Evolutionary conservation across 1,140 invertebrate species (phyloP).

Genomic region (Aphidius gifuensis): DNA sequence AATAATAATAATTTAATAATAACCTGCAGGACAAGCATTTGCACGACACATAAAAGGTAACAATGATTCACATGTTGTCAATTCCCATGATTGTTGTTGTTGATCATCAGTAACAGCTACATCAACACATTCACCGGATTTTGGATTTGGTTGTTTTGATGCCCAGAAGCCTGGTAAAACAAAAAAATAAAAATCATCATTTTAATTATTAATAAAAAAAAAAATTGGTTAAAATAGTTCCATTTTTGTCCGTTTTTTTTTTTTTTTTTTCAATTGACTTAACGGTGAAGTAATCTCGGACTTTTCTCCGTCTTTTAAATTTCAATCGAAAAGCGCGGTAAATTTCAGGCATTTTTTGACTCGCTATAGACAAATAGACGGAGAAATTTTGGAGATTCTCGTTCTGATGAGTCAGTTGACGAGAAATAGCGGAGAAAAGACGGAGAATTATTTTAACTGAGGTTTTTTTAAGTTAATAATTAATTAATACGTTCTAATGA

Average conservation of each 20-base stretch:
- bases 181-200: constrained; percentile 9
- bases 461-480: background rate
- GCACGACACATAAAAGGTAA: constrained; percentile 92
- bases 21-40: constrained; percentile 86
- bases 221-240: constrained; percentile 2
- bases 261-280: background rate
- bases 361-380: too few species aligned
- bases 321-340: too few species aligned
- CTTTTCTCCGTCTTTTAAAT: too few species aligned
- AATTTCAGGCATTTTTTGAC: too few species aligned
- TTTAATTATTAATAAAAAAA: too few species aligned
- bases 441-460: too few species aligned
- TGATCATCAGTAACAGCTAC: constrained; percentile 70
- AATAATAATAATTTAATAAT: constrained; percentile 25
- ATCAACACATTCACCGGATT: constrained; percentile 84
- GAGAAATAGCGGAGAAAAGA: too few species aligned
- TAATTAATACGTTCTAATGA: background rate
- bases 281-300: background rate
- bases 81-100: constrained; percentile 86
- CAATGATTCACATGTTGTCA: constrained; percentile 89
- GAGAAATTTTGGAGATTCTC: too few species aligned
- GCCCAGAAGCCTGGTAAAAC: constrained; percentile 76
- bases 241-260: background rate
- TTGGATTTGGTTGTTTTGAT: constrained; percentile 79
- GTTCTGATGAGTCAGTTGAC: too few species aligned